A percentile compares a stretch with the other conserved stretches of the same genome.
Conservation (phyloP, 2,888 invertebrate species). For the Chironomus riparius region DNA sequence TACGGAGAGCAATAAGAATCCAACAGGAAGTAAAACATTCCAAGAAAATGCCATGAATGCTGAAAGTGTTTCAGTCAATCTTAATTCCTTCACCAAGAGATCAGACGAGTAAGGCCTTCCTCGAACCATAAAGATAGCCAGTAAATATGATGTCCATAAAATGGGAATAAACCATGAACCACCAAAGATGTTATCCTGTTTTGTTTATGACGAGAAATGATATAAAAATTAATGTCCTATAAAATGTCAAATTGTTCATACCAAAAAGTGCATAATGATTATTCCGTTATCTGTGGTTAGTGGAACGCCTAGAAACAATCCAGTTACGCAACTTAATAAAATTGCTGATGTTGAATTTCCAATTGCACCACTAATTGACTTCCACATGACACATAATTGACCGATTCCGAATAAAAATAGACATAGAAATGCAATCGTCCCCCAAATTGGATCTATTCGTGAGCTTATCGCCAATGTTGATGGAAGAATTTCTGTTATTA, state of each 20-base stretch:
- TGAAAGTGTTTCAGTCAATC: conserved; percentile 48
- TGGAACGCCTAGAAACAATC: conserved; percentile 71
- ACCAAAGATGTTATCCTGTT: conserved; percentile 63
- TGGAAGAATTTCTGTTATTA: conserved; percentile 85
- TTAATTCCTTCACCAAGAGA: conserved; percentile 40
- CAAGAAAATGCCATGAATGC: conserved; percentile 71
- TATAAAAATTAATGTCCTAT: too few relatives aligned
- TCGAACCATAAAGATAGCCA: conserved; percentile 77
- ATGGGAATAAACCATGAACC: conserved; percentile 83
- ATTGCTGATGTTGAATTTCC: conserved; percentile 62
- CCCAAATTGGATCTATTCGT: conserved; percentile 48
- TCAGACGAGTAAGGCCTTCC: conserved; percentile 75
- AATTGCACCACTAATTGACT: conserved; percentile 77
- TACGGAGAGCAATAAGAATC: conserved; percentile 63
- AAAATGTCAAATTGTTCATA: too few relatives aligned
- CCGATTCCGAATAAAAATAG: conserved; percentile 79
- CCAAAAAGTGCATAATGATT: conserved; percentile 67
- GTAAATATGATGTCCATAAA: conserved; percentile 63
- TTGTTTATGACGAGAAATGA: too few relatives aligned
- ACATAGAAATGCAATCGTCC: conserved; percentile 74
- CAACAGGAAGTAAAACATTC: conserved; percentile 78
- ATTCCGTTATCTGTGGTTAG: conserved; percentile 82
- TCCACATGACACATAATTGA: conserved; percentile 85
- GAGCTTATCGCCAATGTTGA: conserved; percentile 56
- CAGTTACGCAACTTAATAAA: conserved; percentile 69